phyloP scores from a whole-genome alignment of 2,113 vertebrate species.

The Carassius carassius region DNA sequence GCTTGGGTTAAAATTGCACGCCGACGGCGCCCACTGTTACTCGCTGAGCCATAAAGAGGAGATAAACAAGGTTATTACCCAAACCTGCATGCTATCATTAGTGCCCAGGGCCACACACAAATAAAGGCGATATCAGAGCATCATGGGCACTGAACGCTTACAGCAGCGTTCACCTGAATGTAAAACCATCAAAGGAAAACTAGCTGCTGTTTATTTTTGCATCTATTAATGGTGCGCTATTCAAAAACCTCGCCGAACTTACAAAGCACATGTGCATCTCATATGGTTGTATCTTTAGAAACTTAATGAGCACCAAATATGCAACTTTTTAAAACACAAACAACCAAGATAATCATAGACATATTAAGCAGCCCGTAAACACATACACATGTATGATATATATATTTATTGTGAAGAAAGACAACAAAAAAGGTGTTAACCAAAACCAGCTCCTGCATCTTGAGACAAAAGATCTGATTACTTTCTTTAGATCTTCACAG shows the following conservation, averaged over 20 bases:
- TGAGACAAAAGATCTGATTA: constrained; percentile 31
- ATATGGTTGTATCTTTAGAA: not conserved
- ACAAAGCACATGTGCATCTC: not conserved
- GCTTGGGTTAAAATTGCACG: constrained; percentile 41
- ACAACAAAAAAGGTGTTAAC: not conserved
- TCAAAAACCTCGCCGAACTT: not conserved
- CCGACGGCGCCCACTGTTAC: constrained; percentile 20
- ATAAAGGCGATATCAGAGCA: constrained; percentile 49
- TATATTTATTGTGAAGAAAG: too few species aligned
- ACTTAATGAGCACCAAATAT: constrained; percentile 20
- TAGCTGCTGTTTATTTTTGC: constrained; percentile 9
- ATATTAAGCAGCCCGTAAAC: not conserved
- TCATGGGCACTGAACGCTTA: constrained; percentile 11
- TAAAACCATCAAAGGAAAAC: constrained; percentile 31
- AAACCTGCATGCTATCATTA: constrained; percentile 52
- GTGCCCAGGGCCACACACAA: constrained; percentile 42
- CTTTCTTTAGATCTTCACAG: constrained; percentile 26
- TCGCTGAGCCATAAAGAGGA: constrained; percentile 38
- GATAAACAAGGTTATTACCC: constrained; percentile 52
- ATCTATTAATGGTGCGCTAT: constrained; percentile 14
- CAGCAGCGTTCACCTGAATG: constrained; percentile 42
- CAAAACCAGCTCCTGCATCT: not conserved
- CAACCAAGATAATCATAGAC: constrained; percentile 7
- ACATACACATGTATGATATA: too few species aligned
- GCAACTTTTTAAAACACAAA: constrained; percentile 3